Conservation (phyloP, 64 coral and sea anemone genomes). For the Actinia equina region DNA sequence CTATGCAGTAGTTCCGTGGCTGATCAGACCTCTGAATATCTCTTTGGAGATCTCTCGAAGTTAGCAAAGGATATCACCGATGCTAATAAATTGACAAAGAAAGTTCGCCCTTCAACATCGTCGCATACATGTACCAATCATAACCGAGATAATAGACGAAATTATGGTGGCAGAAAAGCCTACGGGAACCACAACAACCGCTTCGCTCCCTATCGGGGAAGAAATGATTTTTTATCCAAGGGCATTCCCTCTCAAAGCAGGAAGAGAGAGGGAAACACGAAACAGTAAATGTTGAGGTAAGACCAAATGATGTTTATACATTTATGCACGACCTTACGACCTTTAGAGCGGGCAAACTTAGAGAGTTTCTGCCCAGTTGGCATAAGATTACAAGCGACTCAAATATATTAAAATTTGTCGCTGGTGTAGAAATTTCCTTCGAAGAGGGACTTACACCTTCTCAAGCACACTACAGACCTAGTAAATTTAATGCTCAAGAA, state of each 20-base stretch:
- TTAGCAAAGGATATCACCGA: conserved; percentile 50
- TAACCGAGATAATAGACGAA: neutral
- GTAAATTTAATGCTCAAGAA: conserved; percentile 40
- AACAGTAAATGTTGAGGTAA: conserved; percentile 48
- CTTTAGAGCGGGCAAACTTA: conserved; percentile 45
- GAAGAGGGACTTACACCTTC: conserved; percentile 2
- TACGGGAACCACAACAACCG: conserved; percentile 13
- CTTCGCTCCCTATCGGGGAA: conserved; percentile 24
- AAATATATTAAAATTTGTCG: conserved; percentile 29
- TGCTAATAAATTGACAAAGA: conserved; percentile 33
- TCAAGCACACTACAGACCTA: conserved; percentile 28
- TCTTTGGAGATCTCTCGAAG: conserved; percentile 56
- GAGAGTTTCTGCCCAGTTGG: conserved; percentile 51
- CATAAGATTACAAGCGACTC: conserved; percentile 45
- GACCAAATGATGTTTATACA: conserved; percentile 24
- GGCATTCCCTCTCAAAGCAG: conserved; percentile 3
- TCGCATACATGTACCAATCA: neutral
- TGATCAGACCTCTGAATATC: neutral
- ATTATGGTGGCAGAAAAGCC: conserved; percentile 6
- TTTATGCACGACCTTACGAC: conserved; percentile 54
- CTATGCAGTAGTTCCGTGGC: conserved; percentile 39
- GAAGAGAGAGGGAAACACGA: conserved; percentile 10
- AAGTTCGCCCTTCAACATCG: conserved; percentile 20
- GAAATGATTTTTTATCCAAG: conserved; percentile 35
- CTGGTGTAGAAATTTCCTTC: conserved; percentile 41